A percentile compares a stretch with the other conserved stretches of the same genome.
phyloP scores from a whole-genome alignment of 2,888 invertebrate genomes.

The Athalia cordata region DNA sequence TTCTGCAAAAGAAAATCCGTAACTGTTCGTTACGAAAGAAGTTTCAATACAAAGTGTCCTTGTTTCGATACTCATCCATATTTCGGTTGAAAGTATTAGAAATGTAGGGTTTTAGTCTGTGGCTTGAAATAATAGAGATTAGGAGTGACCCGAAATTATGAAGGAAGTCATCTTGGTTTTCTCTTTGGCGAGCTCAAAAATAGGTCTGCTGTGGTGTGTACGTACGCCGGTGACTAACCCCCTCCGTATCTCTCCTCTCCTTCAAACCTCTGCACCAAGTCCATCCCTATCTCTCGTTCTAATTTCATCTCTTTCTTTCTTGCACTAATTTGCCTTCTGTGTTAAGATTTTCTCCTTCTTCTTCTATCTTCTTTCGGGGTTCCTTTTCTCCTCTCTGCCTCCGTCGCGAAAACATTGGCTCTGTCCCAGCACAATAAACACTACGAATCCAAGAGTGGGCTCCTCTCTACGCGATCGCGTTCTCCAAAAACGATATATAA shows the following conservation, averaged over 20 bases:
- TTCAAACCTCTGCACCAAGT: slow-evolving; percentile 18
- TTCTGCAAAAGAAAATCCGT: neutral
- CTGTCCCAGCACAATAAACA: slow-evolving; percentile 54
- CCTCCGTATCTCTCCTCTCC: slow-evolving; percentile 27
- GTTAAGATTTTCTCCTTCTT: slow-evolving; percentile 22
- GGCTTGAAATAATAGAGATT: slow-evolving; percentile 48
- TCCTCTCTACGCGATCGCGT: slow-evolving; percentile 32
- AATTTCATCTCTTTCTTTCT: slow-evolving; percentile 40
- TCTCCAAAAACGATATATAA: slow-evolving; percentile 11
- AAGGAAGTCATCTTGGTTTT: slow-evolving; percentile 65
- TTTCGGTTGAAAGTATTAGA: neutral
- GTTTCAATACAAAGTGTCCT: neutral
- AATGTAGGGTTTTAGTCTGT: neutral
- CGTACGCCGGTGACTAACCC: slow-evolving; percentile 48
- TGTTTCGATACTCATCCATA: neutral
- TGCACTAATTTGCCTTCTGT: slow-evolving; percentile 40
- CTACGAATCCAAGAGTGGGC: slow-evolving; percentile 40
- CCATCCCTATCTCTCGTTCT: slow-evolving; percentile 42
- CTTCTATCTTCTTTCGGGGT: neutral
- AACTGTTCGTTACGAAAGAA: neutral
- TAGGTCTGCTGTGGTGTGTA: slow-evolving; percentile 56
- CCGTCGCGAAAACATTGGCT: slow-evolving; percentile 53
- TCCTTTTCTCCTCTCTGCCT: slow-evolving; percentile 7
- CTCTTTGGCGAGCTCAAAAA: slow-evolving; percentile 66
- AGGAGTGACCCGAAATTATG: slow-evolving; percentile 65